Base-by-base conservation (phyloP, 92 coral and sea anemone species). In the Nematostella vectensis region DNA sequence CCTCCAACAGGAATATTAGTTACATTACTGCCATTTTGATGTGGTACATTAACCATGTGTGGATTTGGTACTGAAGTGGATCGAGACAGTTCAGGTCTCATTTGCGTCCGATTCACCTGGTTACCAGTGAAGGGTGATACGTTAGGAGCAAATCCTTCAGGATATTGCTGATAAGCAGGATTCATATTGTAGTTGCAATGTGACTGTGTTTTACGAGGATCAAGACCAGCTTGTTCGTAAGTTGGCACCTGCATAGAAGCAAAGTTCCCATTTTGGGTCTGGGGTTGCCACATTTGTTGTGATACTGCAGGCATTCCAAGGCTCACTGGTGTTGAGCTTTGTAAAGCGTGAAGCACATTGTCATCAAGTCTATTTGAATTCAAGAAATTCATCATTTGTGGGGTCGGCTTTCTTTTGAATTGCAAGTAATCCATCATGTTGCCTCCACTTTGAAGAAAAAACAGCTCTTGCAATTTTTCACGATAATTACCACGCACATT, bases 401-500 rank as follows among this genome's bases (percentile, higher is more conserved):
- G 79, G 27, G 54, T 74, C 52, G 97, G 89, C 39, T 79, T 77
- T 51, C 94, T 55, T 64, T 82, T 81, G 95, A 89, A 89, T 0
- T 63, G 38, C 4, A 78, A 79, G 67, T 77, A 77, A 58, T 89
- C 97, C 77, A 89, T 78, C 52, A 89, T 59, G 43, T 77, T 85
- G 27, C 91, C 91, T 22, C 97, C 97, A 70, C 48, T 79, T 68
- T 89, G 97, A 51, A 89, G 95, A 64, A 89, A 89, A 67, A 54
- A 89, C 48, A 89, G 56, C 54, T 89, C 97, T 54, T 85, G 95
- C n/a, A 89, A 67, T 50, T 83, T 89, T 47, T 85, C 95, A 15
- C 80, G 83, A 68, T 69, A 89, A 30, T 87, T 81, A 11, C 83
- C 71, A 57, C 75, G 81, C 26, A 89, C 55, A 48, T 68, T 62